Conservation (phyloP, 1,140 invertebrate genomes). For the Diachasma alloeum region DNA sequence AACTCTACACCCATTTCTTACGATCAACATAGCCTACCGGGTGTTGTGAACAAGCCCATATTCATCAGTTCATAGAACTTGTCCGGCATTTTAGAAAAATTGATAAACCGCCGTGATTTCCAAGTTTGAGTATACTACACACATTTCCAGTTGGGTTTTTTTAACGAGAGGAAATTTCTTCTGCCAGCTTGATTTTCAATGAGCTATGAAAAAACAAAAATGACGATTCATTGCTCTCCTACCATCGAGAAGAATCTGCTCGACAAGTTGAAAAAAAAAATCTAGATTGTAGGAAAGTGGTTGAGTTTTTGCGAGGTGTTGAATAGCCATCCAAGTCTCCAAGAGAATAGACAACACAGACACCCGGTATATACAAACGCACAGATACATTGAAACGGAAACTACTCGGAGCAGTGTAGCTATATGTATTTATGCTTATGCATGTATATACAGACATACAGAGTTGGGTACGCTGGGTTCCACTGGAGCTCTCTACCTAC, state of each 20-base stretch:
- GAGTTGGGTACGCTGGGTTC: conserved; percentile 19
- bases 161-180: no score
- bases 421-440: conserved; percentile 28
- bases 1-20: conserved; percentile 55
- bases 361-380: conserved; percentile 54
- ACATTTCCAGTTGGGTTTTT: no score
- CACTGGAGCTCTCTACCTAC: conserved; percentile 47
- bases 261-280: not conserved
- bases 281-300: not conserved
- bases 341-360: conserved; percentile 19
- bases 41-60: conserved; percentile 32
- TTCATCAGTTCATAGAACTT: not conserved
- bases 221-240: not conserved
- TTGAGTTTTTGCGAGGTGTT: not conserved
- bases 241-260: no score
- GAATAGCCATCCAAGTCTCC: not conserved
- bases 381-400: conserved; percentile 28
- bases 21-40: conserved; percentile 50
- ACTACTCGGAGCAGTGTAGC: conserved; percentile 50
- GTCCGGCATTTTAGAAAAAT: not conserved
- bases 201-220: not conserved
- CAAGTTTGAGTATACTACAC: no score
- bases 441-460: conserved; percentile 46
- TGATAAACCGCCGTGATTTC: no score
- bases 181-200: no score